Conservation (phyloP, 2,888 invertebrate species). For the Anthoptus insignis region DNA sequence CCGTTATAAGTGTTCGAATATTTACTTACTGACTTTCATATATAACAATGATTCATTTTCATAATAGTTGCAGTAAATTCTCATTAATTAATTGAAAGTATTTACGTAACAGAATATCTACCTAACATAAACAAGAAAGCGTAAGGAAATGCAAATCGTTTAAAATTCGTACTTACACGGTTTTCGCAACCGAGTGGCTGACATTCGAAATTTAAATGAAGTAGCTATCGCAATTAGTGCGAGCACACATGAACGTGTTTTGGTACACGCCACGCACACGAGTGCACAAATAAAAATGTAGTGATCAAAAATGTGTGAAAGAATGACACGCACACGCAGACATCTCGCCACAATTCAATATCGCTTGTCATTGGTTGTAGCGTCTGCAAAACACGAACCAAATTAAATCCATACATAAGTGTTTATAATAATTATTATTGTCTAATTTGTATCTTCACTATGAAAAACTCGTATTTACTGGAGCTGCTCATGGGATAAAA, state of each 20-base stretch:
- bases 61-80: neutral
- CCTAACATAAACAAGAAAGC: neutral
- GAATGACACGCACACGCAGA: conserved; percentile 73
- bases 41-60: no score
- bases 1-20: no score
- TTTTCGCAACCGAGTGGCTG: conserved; percentile 63
- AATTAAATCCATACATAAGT: no score
- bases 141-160: conserved; percentile 38
- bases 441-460: no score
- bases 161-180: conserved; percentile 62
- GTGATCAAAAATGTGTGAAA: conserved; percentile 84
- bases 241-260: conserved; percentile 58
- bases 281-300: conserved; percentile 79
- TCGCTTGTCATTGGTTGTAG: conserved; percentile 79
- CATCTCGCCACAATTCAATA: conserved; percentile 79
- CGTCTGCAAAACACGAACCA: conserved; percentile 60
- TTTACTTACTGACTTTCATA: no score
- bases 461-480: no score
- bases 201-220: conserved; percentile 87
- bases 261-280: conserved; percentile 61
- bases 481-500: no score
- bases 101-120: neutral
- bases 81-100: neutral
- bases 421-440: no score
- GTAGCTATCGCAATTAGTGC: conserved; percentile 85